Evolutionary conservation across 2,113 vertebrate species (phyloP).

Genomic region (Pipa parva): DNA sequence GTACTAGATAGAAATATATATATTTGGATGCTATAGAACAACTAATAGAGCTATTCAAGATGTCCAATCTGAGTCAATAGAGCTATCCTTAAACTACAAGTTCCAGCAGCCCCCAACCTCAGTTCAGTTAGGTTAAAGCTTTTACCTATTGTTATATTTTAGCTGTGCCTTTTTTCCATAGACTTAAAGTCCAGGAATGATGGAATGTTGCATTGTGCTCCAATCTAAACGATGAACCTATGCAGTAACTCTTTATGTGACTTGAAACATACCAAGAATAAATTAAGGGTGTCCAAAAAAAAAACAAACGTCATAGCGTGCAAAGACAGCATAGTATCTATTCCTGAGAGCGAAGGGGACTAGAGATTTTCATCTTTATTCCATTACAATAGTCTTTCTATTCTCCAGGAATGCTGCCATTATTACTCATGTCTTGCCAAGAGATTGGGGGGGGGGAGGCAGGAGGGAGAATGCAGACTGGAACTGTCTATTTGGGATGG

Average conservation of each 20-base stretch:
- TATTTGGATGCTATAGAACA: no score
- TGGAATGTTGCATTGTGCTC: background rate
- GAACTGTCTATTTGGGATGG: constrained; percentile 9
- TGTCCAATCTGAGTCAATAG: no score
- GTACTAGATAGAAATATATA: no score
- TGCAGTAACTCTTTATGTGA: background rate
- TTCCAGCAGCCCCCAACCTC: no score
- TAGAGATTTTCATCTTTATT: constrained; percentile 30
- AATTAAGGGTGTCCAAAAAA: background rate
- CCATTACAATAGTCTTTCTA: constrained; percentile 38
- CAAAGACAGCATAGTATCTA: background rate
- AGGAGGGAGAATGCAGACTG: constrained; percentile 15
- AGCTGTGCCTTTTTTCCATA: background rate
- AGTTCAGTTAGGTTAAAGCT: no score
- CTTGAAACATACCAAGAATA: background rate
- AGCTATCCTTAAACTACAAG: no score
- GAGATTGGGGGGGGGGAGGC: constrained; percentile 9
- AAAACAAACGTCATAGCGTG: background rate
- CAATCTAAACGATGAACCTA: background rate
- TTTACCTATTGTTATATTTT: no score
- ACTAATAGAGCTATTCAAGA: no score
- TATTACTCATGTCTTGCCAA: constrained; percentile 40
- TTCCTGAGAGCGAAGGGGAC: constrained; percentile 5
- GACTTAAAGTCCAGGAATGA: background rate
- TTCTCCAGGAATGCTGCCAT: constrained; percentile 39